Base-by-base conservation (phyloP, 2,113 vertebrate species). In the Xyrauchen texanus region DNA sequence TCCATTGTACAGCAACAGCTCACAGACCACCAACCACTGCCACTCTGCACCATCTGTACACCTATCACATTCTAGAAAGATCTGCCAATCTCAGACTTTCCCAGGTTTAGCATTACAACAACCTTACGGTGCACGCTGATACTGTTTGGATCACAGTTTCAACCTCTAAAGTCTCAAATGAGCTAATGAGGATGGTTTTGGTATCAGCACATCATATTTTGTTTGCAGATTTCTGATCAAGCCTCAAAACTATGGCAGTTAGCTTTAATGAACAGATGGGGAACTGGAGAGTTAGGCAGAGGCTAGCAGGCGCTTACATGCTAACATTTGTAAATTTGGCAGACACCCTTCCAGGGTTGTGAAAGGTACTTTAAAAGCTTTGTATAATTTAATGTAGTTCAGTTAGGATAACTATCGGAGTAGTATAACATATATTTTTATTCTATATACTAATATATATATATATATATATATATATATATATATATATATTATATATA, bases 1-100 rank as follows among this genome's bases (percentile, higher is more conserved):
- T 52, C 13, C 69, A 79, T 61, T 60, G 68, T 71, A 76, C 8
- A 51, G n/a, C 68, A 80, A 82, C 47, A 80, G 66, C 72, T 52
- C 72, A 52, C 16, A 11, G 58, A 75, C 62, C 57, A 64, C 45
- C 68, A 65, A 47, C 78, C 44, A n/a, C 42, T 16, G 7, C 62
- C 11, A 15, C 8, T 49, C 47, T 8, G 6, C 70, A 52, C 76
- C 83, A 81, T 84, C 83, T 84, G 79, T 51, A 45, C 69, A 78
- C 69, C 49, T 68, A 81, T 79, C 71, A 58, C 57, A 51, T 77
- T 71, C 47, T 66, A 76, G 70, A 53, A 68, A 74, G 78, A 78
- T 77, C 69, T 73, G 49, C 73, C 60, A 15, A 76, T 8, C 46
- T 73, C 9, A 4, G 57, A 52, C 68, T 52, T 67, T 75, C 71